Evolutionary conservation across 2,888 invertebrate genomes (phyloP), one percentile per base, ranked within the genome.

Genomic region (Suillia variegata): DNA sequence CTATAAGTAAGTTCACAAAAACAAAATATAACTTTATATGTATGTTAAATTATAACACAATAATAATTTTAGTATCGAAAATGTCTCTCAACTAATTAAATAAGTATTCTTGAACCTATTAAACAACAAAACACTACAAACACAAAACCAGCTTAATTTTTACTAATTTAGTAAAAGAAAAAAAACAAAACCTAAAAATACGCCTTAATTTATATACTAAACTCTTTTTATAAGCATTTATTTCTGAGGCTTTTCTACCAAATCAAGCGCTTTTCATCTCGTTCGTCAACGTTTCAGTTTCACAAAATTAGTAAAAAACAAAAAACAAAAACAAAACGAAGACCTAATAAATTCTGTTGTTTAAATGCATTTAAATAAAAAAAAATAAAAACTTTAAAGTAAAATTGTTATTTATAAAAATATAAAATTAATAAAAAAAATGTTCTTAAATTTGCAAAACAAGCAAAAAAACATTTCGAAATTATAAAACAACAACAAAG

Each of bases 361-460:
- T 68, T 63, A 64, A 66, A 66, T 66, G 63, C 66, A 67, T 69
- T 66, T 62, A 57, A 66, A 56, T 58, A 33, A 56, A 26, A 38
- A 38, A 38, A 4, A 38, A 38, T 42, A 50, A 54, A 33, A 62
- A 51, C 26, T 33, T 50, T 50, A 52, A 53, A 42, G n/a, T n/a
- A 38, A 55, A 47, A 59, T 51, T 56, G 18, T 53, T 53, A 50
- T 42, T 21, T 22, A 54, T 48, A 31, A 53, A 15, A 47, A 33
- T 21, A 45, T 4, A 50, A 20, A 51, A 48, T 52, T 52, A 34
- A 47, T 54, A 54, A 31, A 13, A 15, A 54, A 38, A 4, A 17
- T 22, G 8, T 38, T 21, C 47, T 53, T 52, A 6, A 22, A 57
- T 47, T n/a, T n/a, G n/a, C n/a, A n/a, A n/a, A n/a, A n/a, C n/a